Base-by-base conservation (phyloP, 2,888 invertebrate genomes). In the Anticlea derivata region DNA sequence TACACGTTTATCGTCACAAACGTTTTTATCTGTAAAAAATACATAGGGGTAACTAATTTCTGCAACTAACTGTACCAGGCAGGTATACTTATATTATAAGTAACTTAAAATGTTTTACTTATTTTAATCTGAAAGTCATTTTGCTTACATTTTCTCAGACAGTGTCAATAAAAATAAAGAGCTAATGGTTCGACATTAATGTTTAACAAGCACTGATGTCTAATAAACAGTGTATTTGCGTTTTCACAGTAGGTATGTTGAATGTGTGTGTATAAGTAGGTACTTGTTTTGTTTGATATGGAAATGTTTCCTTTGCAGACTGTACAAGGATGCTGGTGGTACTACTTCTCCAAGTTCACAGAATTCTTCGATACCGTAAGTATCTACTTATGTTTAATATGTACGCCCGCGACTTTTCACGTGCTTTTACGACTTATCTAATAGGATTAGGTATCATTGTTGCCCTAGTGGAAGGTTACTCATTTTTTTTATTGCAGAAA, bases 281-380 rank as follows among this genome's bases (percentile, higher is more conserved):
- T 24, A 10, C 7, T 26, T 39, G 10, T 7, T 45, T 29, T 37
- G 13, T 34, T 34, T 29, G n/a, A 39, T 10, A 2, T 26, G 12
- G 1, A 1, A 22, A 24, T 39, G 7, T 44, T 51, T 50, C 37
- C 35, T 70, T 84, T 78, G 38, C 89, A 97, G 96, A 96, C 97
- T 91, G 96, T 95, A 2, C 76, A 81, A 24, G 96, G 95, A 23
- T 97, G 97, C 75, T 98, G 97, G 97, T 96, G 96, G 96, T 98
- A 98, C 75, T 98, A 96, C 81, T 93, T 98, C 73, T 97, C 98
- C 20, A 98, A 98, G 85, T 97, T 98, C 83, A 95, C 96, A 49
- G 98, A 98, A 86, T 96, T 98, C 80, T 93, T 96, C 63, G 98
- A 98, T 80, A 98, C 98, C 46, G 94, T 94, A 75, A 90, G 92